phyloP scores from a whole-genome alignment of 2,113 vertebrate species.

The Motacilla tschutschensis region DNA sequence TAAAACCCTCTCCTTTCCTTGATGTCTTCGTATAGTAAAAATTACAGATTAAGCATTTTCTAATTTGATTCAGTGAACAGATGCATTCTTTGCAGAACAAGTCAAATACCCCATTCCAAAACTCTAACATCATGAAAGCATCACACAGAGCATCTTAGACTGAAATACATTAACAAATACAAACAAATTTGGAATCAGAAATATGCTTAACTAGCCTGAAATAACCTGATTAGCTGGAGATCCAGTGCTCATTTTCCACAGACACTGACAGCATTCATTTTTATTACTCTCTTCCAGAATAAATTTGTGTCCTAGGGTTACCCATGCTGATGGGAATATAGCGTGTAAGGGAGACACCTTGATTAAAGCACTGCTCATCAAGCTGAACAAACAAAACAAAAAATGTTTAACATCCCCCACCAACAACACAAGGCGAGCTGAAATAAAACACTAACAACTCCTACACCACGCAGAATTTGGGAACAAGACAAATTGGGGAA shows the following conservation, averaged over 20 bases:
- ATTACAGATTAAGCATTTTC: not conserved
- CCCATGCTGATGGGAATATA: not conserved
- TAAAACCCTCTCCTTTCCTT: not conserved
- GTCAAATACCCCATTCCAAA: slow-evolving; percentile 2
- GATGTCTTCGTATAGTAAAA: not conserved
- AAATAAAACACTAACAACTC: not conserved
- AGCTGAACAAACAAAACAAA: not conserved
- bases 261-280: not conserved
- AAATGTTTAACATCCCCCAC: not conserved
- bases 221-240: not conserved
- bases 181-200: slow-evolving; percentile 20
- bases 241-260: not conserved
- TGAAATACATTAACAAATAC: not conserved
- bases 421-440: not conserved
- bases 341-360: not conserved
- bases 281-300: not conserved
- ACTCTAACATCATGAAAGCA: not conserved
- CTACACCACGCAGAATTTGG: not conserved
- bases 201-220: not conserved
- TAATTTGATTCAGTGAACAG: not conserved
- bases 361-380: slow-evolving; percentile 11
- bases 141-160: not conserved
- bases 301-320: not conserved
- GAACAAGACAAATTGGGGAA: not conserved
- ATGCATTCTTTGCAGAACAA: not conserved